Evolutionary conservation across 2,888 invertebrate species (phyloP), one percentile per base, ranked within the genome.

Genomic region (Hyalella azteca): DNA sequence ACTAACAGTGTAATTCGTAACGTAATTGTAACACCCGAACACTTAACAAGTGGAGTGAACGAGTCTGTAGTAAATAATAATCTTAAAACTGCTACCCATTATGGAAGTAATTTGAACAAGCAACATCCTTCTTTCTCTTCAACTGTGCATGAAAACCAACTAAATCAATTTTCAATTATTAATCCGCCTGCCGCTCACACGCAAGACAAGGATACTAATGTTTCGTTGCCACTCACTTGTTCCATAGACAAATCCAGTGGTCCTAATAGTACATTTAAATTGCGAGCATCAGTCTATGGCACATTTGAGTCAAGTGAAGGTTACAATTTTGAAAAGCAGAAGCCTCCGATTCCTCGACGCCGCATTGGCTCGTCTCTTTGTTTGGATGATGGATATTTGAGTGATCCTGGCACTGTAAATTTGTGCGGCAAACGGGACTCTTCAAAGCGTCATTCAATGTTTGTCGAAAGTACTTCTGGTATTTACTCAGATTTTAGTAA

Each of bases 311-410:
- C 66, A 32, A 66, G 66, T 36, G 66, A 32, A 15, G 66, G 66
- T n/a, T 66, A 36, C 36, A 19, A 66, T 13, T 66, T 66, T n/a
- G 66, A 66, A 36, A 66, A 66, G 26, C 66, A 66, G n/a, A 78
- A 78, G 40, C 78, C 78, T 9, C 78, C 78, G 19, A 40, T 78
- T 32, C 78, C 78, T 54, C 50, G 48, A 13, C 78, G 36, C 39
- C 54, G 40, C 39, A 48, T 73, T 39, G 76, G 59, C 29, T 78
- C 78, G 9, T 76, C 66, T 19, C 60, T 54, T 36, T 5, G 48
- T 1, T 39, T 73, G 29, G 81, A 83, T 39, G 81, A 81, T 26
- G 83, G 83, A 9, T 83, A 83, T 78, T 78, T 45, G 73, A 83
- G 83, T 45, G 83, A 83, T 54, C 83, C 81, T 15, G 81, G 83